These are phyloP conservation scores for Otis tarda DNA, from an alignment of 2,113 vertebrate genomes.

Conservation along the genomic window DNA sequence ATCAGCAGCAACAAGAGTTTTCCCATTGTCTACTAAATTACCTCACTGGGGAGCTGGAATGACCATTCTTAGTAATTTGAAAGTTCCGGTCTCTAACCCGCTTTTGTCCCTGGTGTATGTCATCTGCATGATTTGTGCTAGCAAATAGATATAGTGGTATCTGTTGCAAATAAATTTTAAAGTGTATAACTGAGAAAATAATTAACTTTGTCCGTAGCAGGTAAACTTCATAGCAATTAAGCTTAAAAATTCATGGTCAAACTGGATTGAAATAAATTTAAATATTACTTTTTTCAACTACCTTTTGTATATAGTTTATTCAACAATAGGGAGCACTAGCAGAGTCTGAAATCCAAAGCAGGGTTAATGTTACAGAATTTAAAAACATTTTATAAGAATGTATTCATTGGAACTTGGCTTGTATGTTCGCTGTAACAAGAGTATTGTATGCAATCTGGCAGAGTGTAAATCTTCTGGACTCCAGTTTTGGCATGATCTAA, in stretches of 20 bases:
- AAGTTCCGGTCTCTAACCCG: not conserved
- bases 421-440: not conserved
- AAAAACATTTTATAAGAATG: not conserved
- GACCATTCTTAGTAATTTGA: not conserved
- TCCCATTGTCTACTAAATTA: not conserved
- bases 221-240: not conserved
- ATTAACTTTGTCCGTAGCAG: not conserved
- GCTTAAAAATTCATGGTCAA: not conserved
- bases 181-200: not conserved
- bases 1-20: not conserved
- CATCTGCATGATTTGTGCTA: not conserved
- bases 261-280: conserved; percentile 1
- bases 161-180: not conserved
- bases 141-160: not conserved
- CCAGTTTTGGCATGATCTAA: not conserved
- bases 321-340: not conserved
- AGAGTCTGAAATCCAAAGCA: not conserved
- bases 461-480: conserved; percentile 16
- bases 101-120: not conserved
- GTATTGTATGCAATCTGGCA: not conserved
- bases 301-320: conserved; percentile 37
- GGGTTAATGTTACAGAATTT: not conserved
- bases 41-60: not conserved
- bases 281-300: conserved; percentile 17
- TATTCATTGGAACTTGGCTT: conserved; percentile 6